A percentile compares a stretch with the other conserved stretches of the same genome.
phyloP scores from a whole-genome alignment of 2,888 invertebrate genomes.

The Mactromeris polynyma region DNA sequence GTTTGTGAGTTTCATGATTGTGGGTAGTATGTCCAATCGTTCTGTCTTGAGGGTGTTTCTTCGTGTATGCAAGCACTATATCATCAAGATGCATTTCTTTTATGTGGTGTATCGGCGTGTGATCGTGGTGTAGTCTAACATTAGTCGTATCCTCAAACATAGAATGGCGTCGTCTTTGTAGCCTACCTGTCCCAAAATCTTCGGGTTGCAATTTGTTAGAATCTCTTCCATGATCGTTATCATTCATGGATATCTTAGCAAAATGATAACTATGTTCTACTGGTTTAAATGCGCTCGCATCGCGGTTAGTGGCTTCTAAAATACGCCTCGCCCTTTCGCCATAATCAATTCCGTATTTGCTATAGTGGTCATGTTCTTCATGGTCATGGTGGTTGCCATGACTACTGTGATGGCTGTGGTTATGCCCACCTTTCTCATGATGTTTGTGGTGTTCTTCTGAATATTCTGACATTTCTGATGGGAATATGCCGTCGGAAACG shows the following conservation, averaged over 20 bases:
- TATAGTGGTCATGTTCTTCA: neutral
- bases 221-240: neutral
- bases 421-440: too few relatives aligned
- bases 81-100: slow-evolving; percentile 9
- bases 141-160: slow-evolving; percentile 6
- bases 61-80: neutral
- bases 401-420: too few relatives aligned
- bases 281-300: neutral
- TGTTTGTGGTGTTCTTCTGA: too few relatives aligned
- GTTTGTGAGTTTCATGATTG: neutral
- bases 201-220: neutral
- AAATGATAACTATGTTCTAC: neutral
- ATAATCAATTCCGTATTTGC: neutral
- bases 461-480: too few relatives aligned
- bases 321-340: slow-evolving; percentile 6
- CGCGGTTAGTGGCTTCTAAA: neutral
- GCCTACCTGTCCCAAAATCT: neutral
- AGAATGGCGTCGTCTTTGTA: neutral
- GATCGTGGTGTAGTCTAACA: neutral
- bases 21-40: neutral
- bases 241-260: neutral
- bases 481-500: too few relatives aligned
- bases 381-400: neutral
- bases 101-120: neutral
- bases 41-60: neutral